phyloP scores from a whole-genome alignment of 2,113 vertebrate species.

The Plecotus auritus region DNA sequence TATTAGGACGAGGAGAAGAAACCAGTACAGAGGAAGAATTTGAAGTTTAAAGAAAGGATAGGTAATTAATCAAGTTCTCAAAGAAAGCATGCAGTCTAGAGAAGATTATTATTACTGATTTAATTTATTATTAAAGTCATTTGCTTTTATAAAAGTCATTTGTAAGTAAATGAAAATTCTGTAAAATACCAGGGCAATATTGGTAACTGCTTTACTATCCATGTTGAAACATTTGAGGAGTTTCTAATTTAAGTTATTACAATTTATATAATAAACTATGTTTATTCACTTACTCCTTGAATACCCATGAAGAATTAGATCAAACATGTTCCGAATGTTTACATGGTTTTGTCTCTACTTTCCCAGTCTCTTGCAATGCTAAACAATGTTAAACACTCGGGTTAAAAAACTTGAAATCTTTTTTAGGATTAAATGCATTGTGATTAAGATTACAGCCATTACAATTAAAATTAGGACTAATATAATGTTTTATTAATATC shows the following conservation, averaged over 20 bases:
- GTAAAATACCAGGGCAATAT: background rate
- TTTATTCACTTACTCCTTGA: slow-evolving; percentile 17
- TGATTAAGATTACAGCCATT: background rate
- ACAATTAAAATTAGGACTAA: background rate
- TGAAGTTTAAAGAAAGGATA: background rate
- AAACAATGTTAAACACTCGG: background rate
- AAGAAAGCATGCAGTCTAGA: background rate
- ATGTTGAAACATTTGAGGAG: background rate
- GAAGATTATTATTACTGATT: background rate
- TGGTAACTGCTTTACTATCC: background rate
- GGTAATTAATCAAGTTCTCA: background rate
- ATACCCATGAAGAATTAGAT: slow-evolving; percentile 8
- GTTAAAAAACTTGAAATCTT: background rate
- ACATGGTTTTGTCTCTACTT: background rate
- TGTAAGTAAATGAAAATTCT: background rate
- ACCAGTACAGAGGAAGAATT: background rate
- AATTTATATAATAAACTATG: background rate
- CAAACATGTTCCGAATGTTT: slow-evolving; percentile 7
- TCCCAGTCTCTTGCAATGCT: background rate
- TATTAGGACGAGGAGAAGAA: background rate
- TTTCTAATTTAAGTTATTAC: slow-evolving; percentile 30
- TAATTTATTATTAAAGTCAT: background rate
- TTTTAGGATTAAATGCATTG: background rate
- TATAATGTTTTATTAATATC: background rate
- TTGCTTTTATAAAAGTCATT: background rate